Evolutionary conservation across 2,113 vertebrate genomes (phyloP), one percentile per base, ranked within the genome.

Genomic region (Bujurquina vittata): DNA sequence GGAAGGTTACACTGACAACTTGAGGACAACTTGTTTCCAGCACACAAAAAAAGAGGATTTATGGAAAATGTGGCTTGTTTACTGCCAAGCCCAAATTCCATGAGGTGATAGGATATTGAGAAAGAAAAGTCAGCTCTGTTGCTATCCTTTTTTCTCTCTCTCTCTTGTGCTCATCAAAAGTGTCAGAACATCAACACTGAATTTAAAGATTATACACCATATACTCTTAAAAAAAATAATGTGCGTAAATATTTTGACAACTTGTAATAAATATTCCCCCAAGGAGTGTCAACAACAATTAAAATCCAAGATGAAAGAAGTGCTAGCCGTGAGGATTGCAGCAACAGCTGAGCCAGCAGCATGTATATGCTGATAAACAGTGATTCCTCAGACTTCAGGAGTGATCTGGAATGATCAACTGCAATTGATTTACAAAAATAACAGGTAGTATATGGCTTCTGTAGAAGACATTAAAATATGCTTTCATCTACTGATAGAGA

Each of bases 211-310:
- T 8, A 23, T 31, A 18, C 23, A 57, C 14, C 31, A 37, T 40
- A 80, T 1, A 61, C 59, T 18, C 22, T 33, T 7, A 52, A 54
- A 79, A 77, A 46, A 5, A 73, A 65, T 37, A 7, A 35, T 75
- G 10, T 8, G 55, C 22, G 75, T 54, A 85, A 86, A 81, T 86
- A 86, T 86, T 88, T 85, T 84, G 75, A 72, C 67, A 86, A 61
- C 31, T 75, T 62, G 12, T 52, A 60, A 77, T 40, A 69, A 72
- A 54, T 72, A 52, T 31, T 52, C 46, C 67, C 46, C 67, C 23
- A 72, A 31, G 17, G 20, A 54, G 10, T 72, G 67, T 72, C 67
- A 72, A 72, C 67, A 52, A 29, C 23, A 31, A 72, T 31, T 72
- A 52, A 31, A 52, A 72, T 72, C 17, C 52, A 72, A 54, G 46